A percentile compares a stretch with the other conserved stretches of the same genome.
These are phyloP conservation scores for Lasioglossum malachurum DNA, from an alignment of 2,888 invertebrate species.

Conservation along the genomic window DNA sequence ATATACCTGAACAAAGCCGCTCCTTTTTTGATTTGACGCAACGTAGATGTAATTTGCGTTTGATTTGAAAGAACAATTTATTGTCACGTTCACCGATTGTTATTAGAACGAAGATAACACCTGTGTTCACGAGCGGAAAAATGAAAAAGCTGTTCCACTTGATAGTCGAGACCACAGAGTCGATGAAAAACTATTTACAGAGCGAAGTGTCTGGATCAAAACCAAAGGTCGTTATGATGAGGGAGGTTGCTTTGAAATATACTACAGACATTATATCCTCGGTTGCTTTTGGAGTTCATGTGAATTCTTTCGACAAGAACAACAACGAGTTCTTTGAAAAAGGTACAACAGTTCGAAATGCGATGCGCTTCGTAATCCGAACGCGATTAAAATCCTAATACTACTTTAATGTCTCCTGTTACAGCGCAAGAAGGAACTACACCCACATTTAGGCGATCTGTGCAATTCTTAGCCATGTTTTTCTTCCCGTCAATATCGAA, in stretches of 20 bases:
- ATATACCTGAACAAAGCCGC: neutral
- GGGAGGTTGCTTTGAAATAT: constrained; percentile 66
- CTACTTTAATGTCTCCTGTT: neutral
- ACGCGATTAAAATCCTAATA: neutral
- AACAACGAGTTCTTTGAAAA: constrained; percentile 70
- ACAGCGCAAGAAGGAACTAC: constrained; percentile 32
- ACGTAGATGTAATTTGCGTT: neutral
- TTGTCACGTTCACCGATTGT: neutral
- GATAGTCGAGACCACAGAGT: constrained; percentile 81
- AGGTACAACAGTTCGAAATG: constrained; percentile 54
- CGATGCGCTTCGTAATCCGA: too few relatives aligned
- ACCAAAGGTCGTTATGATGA: constrained; percentile 55
- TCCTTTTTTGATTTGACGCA: neutral
- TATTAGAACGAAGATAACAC: constrained; percentile 84
- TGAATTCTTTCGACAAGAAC: constrained; percentile 72
- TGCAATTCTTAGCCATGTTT: constrained; percentile 65
- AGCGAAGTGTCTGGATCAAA: constrained; percentile 33
- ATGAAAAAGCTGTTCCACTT: constrained; percentile 85
- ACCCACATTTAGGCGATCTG: neutral
- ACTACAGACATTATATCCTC: constrained; percentile 77
- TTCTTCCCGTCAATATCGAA: constrained; percentile 73
- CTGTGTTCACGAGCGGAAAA: constrained; percentile 86
- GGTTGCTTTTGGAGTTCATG: constrained; percentile 76
- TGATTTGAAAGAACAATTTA: neutral
- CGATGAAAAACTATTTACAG: constrained; percentile 67